These are phyloP conservation scores for Zingel zingel DNA, from an alignment of 2,113 vertebrate genomes.

Conservation along the genomic window DNA sequence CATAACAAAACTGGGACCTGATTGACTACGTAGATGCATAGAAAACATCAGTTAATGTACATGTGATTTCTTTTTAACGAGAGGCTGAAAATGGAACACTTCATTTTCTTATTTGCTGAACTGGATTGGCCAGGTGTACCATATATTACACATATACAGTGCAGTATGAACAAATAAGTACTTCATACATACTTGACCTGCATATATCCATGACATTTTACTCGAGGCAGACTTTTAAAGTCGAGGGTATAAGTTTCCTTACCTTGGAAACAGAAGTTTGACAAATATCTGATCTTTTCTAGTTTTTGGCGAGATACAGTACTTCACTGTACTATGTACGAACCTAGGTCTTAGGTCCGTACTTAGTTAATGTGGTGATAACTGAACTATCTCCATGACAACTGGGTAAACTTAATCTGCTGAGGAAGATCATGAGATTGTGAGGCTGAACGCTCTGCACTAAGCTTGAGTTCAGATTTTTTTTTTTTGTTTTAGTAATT, in stretches of 20 bases:
- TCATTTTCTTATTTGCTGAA: background rate
- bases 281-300: conserved; percentile 2
- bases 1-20: too few relatives aligned
- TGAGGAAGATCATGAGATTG: background rate
- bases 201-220: background rate
- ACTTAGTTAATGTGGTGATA: background rate
- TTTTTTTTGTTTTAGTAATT: background rate
- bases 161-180: background rate
- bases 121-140: background rate
- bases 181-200: background rate
- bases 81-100: background rate
- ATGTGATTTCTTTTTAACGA: background rate
- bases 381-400: too few relatives aligned
- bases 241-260: background rate
- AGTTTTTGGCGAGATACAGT: background rate
- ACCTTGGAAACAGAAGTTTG: background rate
- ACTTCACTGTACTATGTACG: background rate
- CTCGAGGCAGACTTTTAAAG: background rate
- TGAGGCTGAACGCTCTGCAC: background rate
- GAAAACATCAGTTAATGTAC: too few relatives aligned
- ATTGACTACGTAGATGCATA: too few relatives aligned
- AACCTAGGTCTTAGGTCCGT: background rate
- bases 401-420: too few relatives aligned
- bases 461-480: too few relatives aligned
- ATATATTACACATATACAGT: background rate